These are phyloP conservation scores for Limnephilus marmoratus DNA, from an alignment of 2,888 invertebrate genomes.

Conservation along the genomic window DNA sequence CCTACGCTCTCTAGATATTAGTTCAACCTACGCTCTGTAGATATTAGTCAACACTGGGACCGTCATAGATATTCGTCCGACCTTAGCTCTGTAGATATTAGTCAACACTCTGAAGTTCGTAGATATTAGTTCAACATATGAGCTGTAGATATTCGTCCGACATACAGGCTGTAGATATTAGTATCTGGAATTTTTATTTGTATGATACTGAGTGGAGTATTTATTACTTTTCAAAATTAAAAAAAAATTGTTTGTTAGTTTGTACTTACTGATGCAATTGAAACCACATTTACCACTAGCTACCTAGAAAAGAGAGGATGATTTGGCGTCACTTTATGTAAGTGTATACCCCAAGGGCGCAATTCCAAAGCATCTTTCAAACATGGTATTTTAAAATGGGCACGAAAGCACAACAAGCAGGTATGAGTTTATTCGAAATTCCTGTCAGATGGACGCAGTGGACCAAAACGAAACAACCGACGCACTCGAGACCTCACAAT, in stretches of 20 bases:
- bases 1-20: no score
- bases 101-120: no score
- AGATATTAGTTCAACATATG: no score
- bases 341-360: not conserved
- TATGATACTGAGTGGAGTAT: not conserved
- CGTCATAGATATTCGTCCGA: no score
- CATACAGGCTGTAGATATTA: no score
- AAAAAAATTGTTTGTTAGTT: no score
- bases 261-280: not conserved
- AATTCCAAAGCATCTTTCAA: not conserved
- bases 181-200: no score
- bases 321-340: not conserved
- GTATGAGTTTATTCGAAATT: not conserved
- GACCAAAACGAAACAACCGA: conserved; percentile 28
- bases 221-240: not conserved
- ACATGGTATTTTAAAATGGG: not conserved
- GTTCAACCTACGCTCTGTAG: no score
- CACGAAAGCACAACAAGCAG: not conserved
- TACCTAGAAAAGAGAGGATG: not conserved
- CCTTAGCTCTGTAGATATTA: no score
- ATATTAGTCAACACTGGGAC: no score
- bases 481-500: conserved; percentile 30
- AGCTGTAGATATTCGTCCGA: no score
- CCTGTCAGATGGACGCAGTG: conserved; percentile 11
- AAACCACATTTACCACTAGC: not conserved